These are phyloP conservation scores for Pachymerium ferrugineum DNA, from an alignment of 2,888 invertebrate species.

Conservation along the genomic window DNA sequence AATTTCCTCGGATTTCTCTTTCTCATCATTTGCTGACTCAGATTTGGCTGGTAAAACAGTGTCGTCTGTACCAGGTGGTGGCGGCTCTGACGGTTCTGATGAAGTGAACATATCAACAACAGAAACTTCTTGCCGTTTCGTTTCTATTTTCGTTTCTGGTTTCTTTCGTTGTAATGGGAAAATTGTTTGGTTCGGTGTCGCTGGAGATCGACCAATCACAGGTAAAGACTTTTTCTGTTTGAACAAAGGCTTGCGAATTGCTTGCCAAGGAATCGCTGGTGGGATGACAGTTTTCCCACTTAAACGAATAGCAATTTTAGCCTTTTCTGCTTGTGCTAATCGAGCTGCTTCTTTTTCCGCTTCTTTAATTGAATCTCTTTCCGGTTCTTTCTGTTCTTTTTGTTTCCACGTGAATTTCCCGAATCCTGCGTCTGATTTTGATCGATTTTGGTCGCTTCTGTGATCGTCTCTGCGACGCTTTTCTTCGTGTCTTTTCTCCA, in stretches of 20 bases:
- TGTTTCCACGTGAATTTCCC: constrained; percentile 24
- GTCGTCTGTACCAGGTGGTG: neutral
- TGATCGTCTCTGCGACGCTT: neutral
- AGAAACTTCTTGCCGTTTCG: neutral
- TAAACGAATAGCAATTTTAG: constrained; percentile 15
- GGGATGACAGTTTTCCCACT: constrained; percentile 23
- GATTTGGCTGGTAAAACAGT: neutral
- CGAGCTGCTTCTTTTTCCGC: neutral
- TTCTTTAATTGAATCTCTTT: neutral
- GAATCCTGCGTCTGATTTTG: neutral
- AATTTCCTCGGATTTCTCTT: neutral
- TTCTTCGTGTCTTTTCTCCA: neutral
- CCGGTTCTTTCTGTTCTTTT: neutral
- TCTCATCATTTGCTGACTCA: neutral
- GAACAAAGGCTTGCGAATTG: neutral
- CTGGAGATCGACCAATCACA: neutral
- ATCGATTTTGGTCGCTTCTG: neutral
- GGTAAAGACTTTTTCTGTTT: neutral
- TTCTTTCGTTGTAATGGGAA: neutral
- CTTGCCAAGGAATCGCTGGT: neutral
- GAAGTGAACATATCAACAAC: neutral
- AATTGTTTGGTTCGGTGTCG: neutral
- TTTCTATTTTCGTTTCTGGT: neutral
- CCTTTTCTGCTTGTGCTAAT: neutral
- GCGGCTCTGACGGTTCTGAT: neutral